These are phyloP conservation scores for Ploceus nigricollis DNA, from an alignment of 2,113 vertebrate species.

Conservation along the genomic window DNA sequence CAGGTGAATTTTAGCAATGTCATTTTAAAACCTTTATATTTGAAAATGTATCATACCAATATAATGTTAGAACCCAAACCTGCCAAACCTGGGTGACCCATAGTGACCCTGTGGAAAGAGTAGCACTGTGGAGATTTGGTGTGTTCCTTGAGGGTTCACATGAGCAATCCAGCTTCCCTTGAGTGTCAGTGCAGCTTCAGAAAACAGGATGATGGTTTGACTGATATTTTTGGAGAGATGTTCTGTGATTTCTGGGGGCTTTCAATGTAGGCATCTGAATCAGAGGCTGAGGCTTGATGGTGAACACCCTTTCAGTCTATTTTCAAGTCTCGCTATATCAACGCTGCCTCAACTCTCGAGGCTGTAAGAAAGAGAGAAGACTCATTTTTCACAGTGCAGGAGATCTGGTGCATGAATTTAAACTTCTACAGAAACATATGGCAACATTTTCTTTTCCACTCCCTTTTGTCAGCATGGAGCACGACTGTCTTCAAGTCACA, in stretches of 20 bases:
- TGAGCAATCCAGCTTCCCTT: background rate
- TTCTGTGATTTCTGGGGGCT: background rate
- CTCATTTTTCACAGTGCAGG: background rate
- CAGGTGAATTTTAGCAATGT: background rate
- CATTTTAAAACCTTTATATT: background rate
- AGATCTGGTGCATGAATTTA: background rate
- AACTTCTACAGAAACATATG: constrained; percentile 18
- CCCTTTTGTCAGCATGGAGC: background rate
- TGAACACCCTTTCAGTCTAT: background rate
- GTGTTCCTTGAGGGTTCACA: background rate
- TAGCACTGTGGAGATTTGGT: background rate
- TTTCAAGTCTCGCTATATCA: background rate
- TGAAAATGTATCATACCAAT: background rate
- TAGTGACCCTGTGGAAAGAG: background rate
- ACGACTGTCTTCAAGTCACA: background rate
- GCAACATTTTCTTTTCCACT: constrained; percentile 13
- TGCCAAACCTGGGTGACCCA: background rate
- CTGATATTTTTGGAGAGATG: background rate
- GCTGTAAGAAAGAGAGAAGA: background rate
- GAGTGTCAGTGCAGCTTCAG: background rate
- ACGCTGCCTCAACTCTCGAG: background rate
- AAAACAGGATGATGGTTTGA: background rate
- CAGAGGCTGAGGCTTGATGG: background rate
- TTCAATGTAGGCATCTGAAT: background rate
- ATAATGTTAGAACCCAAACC: background rate